phyloP scores from a whole-genome alignment of 2,888 invertebrate genomes.

The Nemoura dubitans region DNA sequence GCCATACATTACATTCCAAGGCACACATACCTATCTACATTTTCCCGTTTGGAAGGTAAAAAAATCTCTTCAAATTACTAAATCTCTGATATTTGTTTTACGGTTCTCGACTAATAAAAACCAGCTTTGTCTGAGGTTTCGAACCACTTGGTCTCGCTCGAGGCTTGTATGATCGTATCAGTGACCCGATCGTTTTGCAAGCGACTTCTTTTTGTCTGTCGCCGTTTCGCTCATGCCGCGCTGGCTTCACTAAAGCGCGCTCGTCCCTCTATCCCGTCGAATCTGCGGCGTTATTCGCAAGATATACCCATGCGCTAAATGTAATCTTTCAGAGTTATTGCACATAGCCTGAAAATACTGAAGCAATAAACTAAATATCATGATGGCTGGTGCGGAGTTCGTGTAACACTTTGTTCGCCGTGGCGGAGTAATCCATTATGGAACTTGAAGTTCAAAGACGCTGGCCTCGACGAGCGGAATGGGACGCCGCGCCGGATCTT shows the following conservation, averaged over 20 bases:
- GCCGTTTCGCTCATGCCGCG: not conserved
- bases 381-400: not conserved
- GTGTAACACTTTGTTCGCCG: not conserved
- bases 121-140: not conserved
- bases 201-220: not conserved
- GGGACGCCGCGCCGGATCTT: not conserved
- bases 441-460: not conserved
- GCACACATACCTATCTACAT: no score
- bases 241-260: not conserved
- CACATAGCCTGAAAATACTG: not conserved
- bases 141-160: not conserved
- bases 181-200: not conserved
- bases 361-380: constrained; percentile 7
- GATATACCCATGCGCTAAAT: not conserved
- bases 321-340: not conserved
- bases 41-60: no score
- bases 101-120: not conserved
- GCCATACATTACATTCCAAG: no score
- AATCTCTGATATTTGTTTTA: no score
- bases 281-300: not conserved
- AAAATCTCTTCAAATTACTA: no score
- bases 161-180: not conserved
- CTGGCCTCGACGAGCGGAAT: not conserved
- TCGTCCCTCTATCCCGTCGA: not conserved
- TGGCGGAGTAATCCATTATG: not conserved